Conservation (phyloP, 92 coral and sea anemone genomes). For the Nematostella vectensis region DNA sequence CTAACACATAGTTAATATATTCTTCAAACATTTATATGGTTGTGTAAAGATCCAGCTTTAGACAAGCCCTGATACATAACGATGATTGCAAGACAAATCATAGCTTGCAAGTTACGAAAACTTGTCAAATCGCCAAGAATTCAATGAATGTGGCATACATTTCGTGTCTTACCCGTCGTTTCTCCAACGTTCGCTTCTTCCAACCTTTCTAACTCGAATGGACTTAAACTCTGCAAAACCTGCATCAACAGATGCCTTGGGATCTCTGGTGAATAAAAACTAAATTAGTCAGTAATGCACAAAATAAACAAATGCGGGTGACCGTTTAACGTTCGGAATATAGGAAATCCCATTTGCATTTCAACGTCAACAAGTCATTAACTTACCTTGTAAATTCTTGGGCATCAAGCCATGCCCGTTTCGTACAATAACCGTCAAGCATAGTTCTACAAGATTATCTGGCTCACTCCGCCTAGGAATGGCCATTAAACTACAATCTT, state of each 20-base stretch:
- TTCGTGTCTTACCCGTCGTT: slow-evolving; percentile 30
- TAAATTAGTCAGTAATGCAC: slow-evolving; percentile 1
- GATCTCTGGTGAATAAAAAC: slow-evolving; percentile 25
- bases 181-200: slow-evolving; percentile 39
- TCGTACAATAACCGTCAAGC: slow-evolving; percentile 21
- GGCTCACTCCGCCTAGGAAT: slow-evolving; percentile 5
- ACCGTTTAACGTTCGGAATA: too few species aligned
- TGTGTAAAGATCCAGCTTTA: too few species aligned
- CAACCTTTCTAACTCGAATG: slow-evolving; percentile 50
- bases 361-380: neutral
- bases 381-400: slow-evolving; percentile 17
- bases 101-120: too few species aligned
- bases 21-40: too few species aligned
- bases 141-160: neutral
- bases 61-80: too few species aligned
- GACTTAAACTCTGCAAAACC: slow-evolving; percentile 42
- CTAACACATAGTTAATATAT: too few species aligned
- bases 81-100: too few species aligned
- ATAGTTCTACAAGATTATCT: slow-evolving; percentile 16
- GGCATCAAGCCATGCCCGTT: slow-evolving; percentile 22
- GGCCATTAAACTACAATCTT: neutral
- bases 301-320: too few species aligned
- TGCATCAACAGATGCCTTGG: slow-evolving; percentile 58
- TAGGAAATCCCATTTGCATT: too few species aligned
- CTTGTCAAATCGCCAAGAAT: slow-evolving; percentile 1